Evolutionary conservation across 2,113 vertebrate species (phyloP).

Genomic region (Smithornis capensis): DNA sequence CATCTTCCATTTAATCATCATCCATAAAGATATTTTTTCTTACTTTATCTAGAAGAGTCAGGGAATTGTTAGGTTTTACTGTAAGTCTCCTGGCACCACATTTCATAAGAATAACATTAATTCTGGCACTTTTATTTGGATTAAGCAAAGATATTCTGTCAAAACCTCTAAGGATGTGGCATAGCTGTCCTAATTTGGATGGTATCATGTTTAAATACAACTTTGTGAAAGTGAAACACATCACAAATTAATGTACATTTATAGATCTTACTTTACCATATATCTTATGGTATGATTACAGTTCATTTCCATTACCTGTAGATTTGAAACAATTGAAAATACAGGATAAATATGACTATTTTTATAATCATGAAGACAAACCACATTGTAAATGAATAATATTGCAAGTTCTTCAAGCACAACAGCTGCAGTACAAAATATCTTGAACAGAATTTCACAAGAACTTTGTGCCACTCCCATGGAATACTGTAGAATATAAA

Average conservation of each 20-base stretch:
- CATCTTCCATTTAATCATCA: neutral
- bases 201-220: neutral
- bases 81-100: neutral
- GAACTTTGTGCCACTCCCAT: neutral
- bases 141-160: neutral
- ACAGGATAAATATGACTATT: neutral
- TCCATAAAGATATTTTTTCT: neutral
- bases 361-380: neutral
- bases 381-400: neutral
- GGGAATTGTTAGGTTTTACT: neutral
- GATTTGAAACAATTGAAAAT: neutral
- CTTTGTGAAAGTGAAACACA: neutral
- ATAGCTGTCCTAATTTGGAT: neutral
- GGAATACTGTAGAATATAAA: neutral
- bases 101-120: neutral
- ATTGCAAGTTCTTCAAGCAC: neutral
- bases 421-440: neutral
- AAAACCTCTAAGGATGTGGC: neutral
- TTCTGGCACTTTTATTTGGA: neutral
- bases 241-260: neutral
- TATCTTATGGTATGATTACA: neutral
- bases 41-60: neutral
- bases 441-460: accelerated
- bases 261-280: neutral
- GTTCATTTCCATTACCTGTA: neutral